Evolutionary conservation across 2,113 vertebrate species (phyloP).

Genomic region (Enhydra lutris): DNA sequence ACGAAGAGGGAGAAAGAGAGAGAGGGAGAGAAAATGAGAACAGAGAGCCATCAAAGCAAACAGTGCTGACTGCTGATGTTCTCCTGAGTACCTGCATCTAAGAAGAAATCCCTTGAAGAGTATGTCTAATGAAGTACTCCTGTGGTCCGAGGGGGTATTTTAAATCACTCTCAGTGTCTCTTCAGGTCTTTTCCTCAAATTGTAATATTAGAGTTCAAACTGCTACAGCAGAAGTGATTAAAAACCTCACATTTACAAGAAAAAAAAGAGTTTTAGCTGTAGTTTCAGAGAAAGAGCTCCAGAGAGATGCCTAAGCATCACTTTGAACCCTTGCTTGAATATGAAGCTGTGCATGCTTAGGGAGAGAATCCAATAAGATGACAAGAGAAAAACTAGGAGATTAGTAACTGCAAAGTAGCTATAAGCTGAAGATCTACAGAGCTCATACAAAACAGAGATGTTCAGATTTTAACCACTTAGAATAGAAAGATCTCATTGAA

Average conservation of each 20-base stretch:
- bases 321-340: not conserved
- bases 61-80: not conserved
- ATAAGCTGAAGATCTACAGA: not conserved
- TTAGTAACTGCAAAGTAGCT: not conserved
- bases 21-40: no score
- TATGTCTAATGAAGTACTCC: slow-evolving; percentile 58
- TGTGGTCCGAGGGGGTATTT: slow-evolving; percentile 44
- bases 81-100: not conserved
- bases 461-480: not conserved
- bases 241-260: slow-evolving; percentile 33
- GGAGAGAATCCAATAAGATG: not conserved
- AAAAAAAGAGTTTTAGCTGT: not conserved
- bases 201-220: slow-evolving; percentile 65
- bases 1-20: not conserved
- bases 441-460: not conserved
- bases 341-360: not conserved
- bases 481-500: not conserved
- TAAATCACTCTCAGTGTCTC: slow-evolving; percentile 63
- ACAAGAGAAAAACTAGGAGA: not conserved
- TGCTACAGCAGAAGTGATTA: slow-evolving; percentile 59
- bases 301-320: not conserved
- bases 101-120: not conserved
- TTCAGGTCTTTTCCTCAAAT: slow-evolving; percentile 69
- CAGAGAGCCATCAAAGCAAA: not conserved
- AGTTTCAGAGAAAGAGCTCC: not conserved